phyloP scores from a whole-genome alignment of 2,797 vertebrate species.

The Onychomys arenicola region DNA sequence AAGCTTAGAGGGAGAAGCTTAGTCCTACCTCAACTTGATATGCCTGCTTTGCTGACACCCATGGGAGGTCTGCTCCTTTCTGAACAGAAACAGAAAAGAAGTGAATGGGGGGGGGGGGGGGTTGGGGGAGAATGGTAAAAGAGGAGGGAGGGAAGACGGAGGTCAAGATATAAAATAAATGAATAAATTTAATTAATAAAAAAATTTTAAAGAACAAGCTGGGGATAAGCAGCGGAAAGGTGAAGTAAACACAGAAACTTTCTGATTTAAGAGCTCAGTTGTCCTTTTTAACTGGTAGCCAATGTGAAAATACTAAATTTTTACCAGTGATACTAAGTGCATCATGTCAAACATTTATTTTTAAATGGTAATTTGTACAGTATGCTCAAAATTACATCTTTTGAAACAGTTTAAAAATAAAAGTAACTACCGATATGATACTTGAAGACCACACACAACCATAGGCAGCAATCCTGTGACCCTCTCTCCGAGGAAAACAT shows the following conservation, averaged over 20 bases:
- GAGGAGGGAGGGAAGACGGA: not conserved
- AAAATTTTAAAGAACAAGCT: not conserved
- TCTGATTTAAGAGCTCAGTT: not conserved
- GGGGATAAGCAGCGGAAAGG: not conserved
- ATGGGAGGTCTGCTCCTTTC: not conserved
- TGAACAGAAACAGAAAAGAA: not conserved
- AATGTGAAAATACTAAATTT: not conserved
- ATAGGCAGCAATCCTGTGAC: not conserved
- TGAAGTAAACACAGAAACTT: constrained; percentile 17
- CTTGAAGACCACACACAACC: not conserved
- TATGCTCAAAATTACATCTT: not conserved
- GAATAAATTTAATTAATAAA: constrained; percentile 1
- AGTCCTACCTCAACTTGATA: not conserved
- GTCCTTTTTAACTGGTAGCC: not conserved
- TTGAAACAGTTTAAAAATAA: not conserved
- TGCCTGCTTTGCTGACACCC: not conserved
- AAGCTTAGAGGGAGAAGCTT: not conserved
- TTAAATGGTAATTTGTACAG: constrained; percentile 55
- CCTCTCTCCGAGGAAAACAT: not conserved
- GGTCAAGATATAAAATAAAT: not conserved
- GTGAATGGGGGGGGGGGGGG: not conserved
- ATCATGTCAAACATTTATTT: constrained; percentile 25
- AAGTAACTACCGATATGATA: not conserved
- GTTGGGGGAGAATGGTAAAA: not conserved
- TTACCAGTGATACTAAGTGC: not conserved